Evolutionary conservation across 2,113 vertebrate genomes (phyloP).

Genomic region (Bungarus multicinctus): DNA sequence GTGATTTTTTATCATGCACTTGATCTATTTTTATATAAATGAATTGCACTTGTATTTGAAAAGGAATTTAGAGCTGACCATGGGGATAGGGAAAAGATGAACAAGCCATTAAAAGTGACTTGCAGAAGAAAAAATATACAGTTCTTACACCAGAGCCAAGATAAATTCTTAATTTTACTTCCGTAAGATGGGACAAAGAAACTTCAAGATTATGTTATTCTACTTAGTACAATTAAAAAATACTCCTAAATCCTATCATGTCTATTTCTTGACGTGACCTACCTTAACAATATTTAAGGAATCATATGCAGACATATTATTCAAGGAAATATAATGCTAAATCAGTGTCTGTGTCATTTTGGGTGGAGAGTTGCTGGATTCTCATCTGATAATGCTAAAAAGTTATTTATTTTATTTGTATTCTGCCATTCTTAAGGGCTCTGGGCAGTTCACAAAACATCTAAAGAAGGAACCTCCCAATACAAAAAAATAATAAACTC

Average conservation of each 20-base stretch:
- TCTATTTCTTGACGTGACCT: background rate
- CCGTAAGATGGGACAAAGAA: background rate
- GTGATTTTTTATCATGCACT: background rate
- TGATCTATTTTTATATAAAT: background rate
- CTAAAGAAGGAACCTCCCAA: background rate
- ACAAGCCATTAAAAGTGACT: background rate
- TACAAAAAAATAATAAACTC: background rate
- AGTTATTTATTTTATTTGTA: background rate
- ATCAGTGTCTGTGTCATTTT: background rate
- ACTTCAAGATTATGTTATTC: background rate
- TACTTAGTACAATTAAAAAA: background rate
- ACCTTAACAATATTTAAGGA: background rate
- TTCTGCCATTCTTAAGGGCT: background rate
- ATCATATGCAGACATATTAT: background rate
- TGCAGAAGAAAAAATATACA: background rate
- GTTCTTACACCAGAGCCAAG: background rate
- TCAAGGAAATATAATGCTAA: background rate
- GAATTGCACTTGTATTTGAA: background rate
- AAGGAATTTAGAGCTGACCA: background rate
- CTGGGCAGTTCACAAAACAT: background rate
- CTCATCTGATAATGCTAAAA: background rate
- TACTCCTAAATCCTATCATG: background rate
- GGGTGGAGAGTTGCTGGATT: accelerated
- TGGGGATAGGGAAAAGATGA: background rate
- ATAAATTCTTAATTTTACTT: background rate